A percentile compares a stretch with the other conserved stretches of the same genome.
These are phyloP conservation scores for Periplaneta americana DNA, from an alignment of 1,140 invertebrate genomes.

Conservation along the genomic window DNA sequence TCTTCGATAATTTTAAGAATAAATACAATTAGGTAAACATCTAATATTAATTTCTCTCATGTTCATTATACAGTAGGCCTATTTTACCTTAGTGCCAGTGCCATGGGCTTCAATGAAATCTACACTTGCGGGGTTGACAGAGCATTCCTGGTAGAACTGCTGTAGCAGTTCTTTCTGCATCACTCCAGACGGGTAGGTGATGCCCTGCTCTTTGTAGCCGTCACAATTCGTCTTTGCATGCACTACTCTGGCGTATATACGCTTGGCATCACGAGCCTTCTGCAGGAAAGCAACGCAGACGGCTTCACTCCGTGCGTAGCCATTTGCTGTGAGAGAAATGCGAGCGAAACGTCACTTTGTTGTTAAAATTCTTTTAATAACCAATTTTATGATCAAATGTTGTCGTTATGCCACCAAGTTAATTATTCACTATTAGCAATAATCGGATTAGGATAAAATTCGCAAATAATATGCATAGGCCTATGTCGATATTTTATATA, in stretches of 20 bases:
- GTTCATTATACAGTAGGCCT: too few species aligned
- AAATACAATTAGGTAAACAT: too few species aligned
- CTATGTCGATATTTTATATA: too few species aligned
- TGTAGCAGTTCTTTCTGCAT: constrained; percentile 72
- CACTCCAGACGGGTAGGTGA: constrained; percentile 84
- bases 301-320: constrained; percentile 90
- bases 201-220: constrained; percentile 83
- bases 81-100: constrained; percentile 85
- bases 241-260: constrained; percentile 53
- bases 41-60: too few species aligned
- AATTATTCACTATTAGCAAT: too few species aligned
- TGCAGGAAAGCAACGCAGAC: constrained; percentile 77
- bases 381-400: too few species aligned
- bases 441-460: too few species aligned
- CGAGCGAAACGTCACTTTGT: too few species aligned
- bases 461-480: too few species aligned
- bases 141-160: constrained; percentile 84
- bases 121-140: constrained; percentile 72
- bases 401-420: too few species aligned
- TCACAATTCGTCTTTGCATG: constrained; percentile 77
- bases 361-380: too few species aligned
- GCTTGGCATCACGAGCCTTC: constrained; percentile 61
- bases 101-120: constrained; percentile 95
- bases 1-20: too few species aligned
- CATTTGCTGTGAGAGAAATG: constrained; percentile 48